Base-by-base conservation (phyloP, 2,113 vertebrate genomes). In the Daboia siamensis region DNA sequence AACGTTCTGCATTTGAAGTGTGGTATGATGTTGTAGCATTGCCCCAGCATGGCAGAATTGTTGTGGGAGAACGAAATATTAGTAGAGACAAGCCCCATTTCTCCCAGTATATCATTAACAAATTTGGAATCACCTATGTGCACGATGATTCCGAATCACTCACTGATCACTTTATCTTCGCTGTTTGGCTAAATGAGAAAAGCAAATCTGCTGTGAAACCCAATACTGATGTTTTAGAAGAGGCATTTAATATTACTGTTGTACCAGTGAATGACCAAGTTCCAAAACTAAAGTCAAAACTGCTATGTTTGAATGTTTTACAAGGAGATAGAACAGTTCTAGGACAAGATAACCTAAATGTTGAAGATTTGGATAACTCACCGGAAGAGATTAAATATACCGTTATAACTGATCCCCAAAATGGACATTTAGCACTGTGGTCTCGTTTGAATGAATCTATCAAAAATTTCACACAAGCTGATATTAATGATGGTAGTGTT, bases 121-220 rank as follows among this genome's bases (percentile, higher is more conserved):
- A 98, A 95, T 98, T 98, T 93, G 98, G 98, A 90, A 97, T 99
- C 94, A 95, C 96, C 1, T 99, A 99, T 74, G 4, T 97, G 61
- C 99, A 99, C 0, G 98, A 99, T 97, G 96, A 98, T 97, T 99
- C 98, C 0, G 99, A 99, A 96, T 98, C 98, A 0, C 96, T 96
- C 44, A 74, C 15, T 0, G 99, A 99, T 94, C 96, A 90, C 86
- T 99, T 99, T 93, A 96, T 94, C 80, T 98, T 99, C 94, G 97
- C 97, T 2, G 94, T 97, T 46, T 99, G 98, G 98, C 92, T 98
- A 85, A 99, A 99, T 92, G 95, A 97, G 3, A 99, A 98, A 92
- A 98, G 96, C 33, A 97, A 98, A 90, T 96, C 98, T 13, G 96
- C 97, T 4, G 94, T 95, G 21, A 98, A 96, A 11, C 98, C 98